Base-by-base conservation (phyloP, 2,797 vertebrate species). In the Acropternis orthonyx region DNA sequence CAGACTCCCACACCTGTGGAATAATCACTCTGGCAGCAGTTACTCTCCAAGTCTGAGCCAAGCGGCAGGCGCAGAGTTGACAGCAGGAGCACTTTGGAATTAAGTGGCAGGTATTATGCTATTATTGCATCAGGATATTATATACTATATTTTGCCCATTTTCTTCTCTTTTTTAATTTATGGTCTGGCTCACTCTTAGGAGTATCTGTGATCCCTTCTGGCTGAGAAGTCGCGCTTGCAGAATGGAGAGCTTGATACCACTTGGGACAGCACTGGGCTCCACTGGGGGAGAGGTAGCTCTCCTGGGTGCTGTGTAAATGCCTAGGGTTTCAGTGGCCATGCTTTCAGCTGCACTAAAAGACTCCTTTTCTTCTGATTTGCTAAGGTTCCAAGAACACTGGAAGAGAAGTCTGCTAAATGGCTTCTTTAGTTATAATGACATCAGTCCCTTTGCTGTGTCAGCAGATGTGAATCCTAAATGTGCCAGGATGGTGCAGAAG, bases 401-500 rank as follows among this genome's bases (percentile, higher is more conserved):
- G 77, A 84, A 93, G 87, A 92, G 23, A 37, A 92, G 23, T 32
- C 85, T 81, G 87, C 85, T 85, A 84, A 77, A 86, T 67, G 79
- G 76, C 51, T 95, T 76, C 73, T 63, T 84, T 52, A 88, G 49
- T 63, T 78, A 68, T 62, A 94, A 93, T 93, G 71, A 79, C 69
- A 95, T 86, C 92, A 93, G 73, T 74, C 90, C 85, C 76, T 54
- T 76, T 73, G 77, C 73, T 86, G 80, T 81, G 79, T 66, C 75
- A 92, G 95, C 91, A 95, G 85, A 93, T 92, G 90, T 49, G 90
- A 93, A 95, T 88, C 80, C 88, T 90, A 37, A 95, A 88, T 88
- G 74, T 71, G 85, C 77, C 83, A 93, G 63, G 55, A 63, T 23
- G 48, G 74, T 44, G 39, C 52, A 94, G 71, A 93, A 82, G 63